Evolutionary conservation across 2,888 invertebrate genomes (phyloP).

Genomic region (Corbicula japonica): DNA sequence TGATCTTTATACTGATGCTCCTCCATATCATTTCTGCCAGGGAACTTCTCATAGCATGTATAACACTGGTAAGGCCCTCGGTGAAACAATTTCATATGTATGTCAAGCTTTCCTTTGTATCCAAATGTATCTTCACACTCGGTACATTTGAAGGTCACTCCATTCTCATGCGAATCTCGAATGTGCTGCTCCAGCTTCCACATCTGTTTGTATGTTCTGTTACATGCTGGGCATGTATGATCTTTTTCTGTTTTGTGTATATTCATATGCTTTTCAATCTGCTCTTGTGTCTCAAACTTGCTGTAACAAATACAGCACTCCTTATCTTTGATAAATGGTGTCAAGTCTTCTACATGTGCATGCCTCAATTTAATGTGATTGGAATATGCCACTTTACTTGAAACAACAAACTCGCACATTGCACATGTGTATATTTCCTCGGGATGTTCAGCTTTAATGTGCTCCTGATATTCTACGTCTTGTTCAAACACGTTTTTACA

Average conservation of each 20-base stretch:
- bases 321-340: neutral
- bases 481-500: conserved; percentile 28
- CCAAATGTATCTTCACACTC: conserved; percentile 19
- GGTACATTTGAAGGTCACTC: conserved; percentile 15
- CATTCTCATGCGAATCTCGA: conserved; percentile 15
- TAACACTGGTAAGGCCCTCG: conserved; percentile 24
- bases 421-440: conserved; percentile 37
- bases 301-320: conserved; percentile 23
- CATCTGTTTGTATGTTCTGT: conserved; percentile 1
- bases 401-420: conserved; percentile 28
- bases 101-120: conserved; percentile 11
- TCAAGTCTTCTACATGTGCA: neutral
- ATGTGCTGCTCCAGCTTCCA: conserved; percentile 19
- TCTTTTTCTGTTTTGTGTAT: conserved; percentile 1
- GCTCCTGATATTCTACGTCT: conserved; percentile 16
- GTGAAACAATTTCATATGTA: conserved; percentile 33
- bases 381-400: conserved; percentile 23
- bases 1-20: conserved; percentile 39
- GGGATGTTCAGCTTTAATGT: conserved; percentile 37
- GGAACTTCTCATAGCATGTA: conserved; percentile 29
- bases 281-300: conserved; percentile 1
- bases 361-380: conserved; percentile 9
- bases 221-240: conserved; percentile 19
- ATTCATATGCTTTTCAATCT: conserved; percentile 15
- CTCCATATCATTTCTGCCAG: conserved; percentile 3